Evolutionary conservation across 2,113 vertebrate genomes (phyloP).

Genomic region (Dermatemys mawii): DNA sequence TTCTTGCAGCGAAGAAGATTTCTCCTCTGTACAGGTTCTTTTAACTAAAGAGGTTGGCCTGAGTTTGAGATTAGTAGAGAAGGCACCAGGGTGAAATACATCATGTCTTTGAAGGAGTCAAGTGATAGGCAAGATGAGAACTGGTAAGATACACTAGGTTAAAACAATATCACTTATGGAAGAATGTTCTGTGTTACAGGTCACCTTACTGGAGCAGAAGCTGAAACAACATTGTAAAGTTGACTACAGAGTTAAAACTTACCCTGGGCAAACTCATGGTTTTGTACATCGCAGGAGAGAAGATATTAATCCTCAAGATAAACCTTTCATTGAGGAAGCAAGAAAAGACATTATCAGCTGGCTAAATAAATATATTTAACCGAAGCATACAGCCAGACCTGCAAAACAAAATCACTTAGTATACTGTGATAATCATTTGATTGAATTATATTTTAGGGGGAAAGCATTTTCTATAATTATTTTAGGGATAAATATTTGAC

Average conservation of each 20-base stretch:
- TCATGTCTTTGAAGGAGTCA: not conserved
- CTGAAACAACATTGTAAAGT: slow-evolving; percentile 82
- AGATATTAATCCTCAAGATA: slow-evolving; percentile 79
- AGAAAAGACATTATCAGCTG: slow-evolving; percentile 84
- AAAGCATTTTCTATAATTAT: not conserved
- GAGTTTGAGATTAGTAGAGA: not conserved
- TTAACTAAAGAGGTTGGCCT: too few species aligned
- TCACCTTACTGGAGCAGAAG: slow-evolving; percentile 76
- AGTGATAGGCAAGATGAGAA: not conserved
- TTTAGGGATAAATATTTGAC: not conserved
- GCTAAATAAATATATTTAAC: slow-evolving; percentile 84
- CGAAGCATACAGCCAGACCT: not conserved
- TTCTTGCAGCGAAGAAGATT: too few species aligned
- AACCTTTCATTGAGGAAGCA: slow-evolving; percentile 80
- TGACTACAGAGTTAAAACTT: slow-evolving; percentile 85
- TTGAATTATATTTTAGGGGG: not conserved
- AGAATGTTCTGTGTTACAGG: slow-evolving; percentile 55
- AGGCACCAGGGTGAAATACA: not conserved
- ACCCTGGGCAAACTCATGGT: slow-evolving; percentile 85
- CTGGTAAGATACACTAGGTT: not conserved
- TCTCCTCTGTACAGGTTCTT: too few species aligned
- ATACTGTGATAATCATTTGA: not conserved
- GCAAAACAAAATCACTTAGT: not conserved
- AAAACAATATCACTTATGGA: not conserved
- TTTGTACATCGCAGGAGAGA: slow-evolving; percentile 88